Conservation (phyloP, 2,888 invertebrate genomes). For the Philonicus albiceps region DNA sequence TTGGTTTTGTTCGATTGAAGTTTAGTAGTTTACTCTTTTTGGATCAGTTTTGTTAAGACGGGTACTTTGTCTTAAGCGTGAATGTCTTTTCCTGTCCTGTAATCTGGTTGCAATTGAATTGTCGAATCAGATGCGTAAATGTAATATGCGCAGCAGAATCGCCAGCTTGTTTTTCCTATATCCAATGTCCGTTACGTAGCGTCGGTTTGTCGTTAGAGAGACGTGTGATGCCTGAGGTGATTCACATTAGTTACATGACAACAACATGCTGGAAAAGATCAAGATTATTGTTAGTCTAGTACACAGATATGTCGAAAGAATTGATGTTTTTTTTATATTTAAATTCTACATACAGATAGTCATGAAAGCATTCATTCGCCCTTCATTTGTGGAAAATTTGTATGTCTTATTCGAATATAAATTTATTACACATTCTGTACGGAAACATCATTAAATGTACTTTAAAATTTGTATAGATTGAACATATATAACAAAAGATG, state of each 20-base stretch:
- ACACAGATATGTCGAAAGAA: no score
- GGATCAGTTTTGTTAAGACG: not conserved
- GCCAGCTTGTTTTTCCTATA: not conserved
- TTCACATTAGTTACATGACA: constrained; percentile 22
- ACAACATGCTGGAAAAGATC: not conserved
- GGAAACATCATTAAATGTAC: no score
- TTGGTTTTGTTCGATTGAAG: not conserved
- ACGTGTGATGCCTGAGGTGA: not conserved
- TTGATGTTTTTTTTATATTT: no score
- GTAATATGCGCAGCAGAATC: not conserved
- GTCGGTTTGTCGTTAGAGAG: constrained; percentile 11
- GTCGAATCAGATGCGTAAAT: not conserved
- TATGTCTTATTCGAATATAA: no score
- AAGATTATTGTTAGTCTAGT: not conserved
- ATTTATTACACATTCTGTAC: no score
- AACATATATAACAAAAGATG: no score
- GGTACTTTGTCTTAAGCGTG: not conserved
- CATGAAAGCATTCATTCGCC: no score
- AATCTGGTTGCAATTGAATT: not conserved
- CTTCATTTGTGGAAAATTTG: no score
- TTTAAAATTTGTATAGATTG: no score
- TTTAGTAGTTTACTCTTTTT: not conserved
- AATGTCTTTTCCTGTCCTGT: not conserved
- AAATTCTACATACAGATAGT: no score
- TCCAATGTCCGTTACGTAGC: not conserved